A percentile compares a stretch with the other conserved stretches of the same genome.
phyloP scores from a whole-genome alignment of 2,888 invertebrate genomes.

The Smittia sp. region DNA sequence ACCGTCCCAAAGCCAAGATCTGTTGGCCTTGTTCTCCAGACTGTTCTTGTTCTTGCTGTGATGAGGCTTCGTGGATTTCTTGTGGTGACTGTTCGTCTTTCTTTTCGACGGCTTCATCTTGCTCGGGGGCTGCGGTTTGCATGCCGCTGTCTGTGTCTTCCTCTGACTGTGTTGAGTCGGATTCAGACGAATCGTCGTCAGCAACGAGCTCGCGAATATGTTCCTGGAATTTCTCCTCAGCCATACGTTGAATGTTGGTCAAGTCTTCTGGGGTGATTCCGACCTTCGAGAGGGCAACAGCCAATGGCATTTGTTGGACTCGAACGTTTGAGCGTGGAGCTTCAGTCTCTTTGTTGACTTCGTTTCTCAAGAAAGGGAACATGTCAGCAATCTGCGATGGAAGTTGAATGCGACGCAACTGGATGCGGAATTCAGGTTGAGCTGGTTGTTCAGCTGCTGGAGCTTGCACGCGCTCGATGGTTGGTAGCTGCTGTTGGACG shows the following conservation, averaged over 20 bases:
- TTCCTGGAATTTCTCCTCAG: constrained; percentile 52
- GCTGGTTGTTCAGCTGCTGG: constrained; percentile 31
- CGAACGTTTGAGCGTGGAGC: constrained; percentile 45
- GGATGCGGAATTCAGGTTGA: constrained; percentile 51
- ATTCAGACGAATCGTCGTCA: constrained; percentile 46
- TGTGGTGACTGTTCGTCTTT: constrained; percentile 51
- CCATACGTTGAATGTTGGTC: constrained; percentile 53
- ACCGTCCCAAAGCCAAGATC: constrained; percentile 51
- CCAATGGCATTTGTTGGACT: constrained; percentile 52
- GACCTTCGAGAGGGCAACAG: constrained; percentile 51
- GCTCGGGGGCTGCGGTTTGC: constrained; percentile 49
- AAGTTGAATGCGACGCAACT: constrained; percentile 55
- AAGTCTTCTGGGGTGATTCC: constrained; percentile 54
- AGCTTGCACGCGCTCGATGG: constrained; percentile 22
- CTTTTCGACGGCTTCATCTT: constrained; percentile 48
- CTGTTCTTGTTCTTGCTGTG: constrained; percentile 45
- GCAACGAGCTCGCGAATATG: constrained; percentile 51
- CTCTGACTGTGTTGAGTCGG: constrained; percentile 44
- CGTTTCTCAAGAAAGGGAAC: constrained; percentile 45
- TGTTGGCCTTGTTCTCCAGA: constrained; percentile 46
- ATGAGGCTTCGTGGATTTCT: constrained; percentile 51
- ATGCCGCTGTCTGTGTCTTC: constrained; percentile 44
- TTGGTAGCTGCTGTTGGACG: constrained; percentile 39
- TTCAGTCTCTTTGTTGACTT: constrained; percentile 17
- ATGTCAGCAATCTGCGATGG: constrained; percentile 46